phyloP scores from a whole-genome alignment of 2,113 vertebrate genomes.

The Myrmophylax atrothorax region DNA sequence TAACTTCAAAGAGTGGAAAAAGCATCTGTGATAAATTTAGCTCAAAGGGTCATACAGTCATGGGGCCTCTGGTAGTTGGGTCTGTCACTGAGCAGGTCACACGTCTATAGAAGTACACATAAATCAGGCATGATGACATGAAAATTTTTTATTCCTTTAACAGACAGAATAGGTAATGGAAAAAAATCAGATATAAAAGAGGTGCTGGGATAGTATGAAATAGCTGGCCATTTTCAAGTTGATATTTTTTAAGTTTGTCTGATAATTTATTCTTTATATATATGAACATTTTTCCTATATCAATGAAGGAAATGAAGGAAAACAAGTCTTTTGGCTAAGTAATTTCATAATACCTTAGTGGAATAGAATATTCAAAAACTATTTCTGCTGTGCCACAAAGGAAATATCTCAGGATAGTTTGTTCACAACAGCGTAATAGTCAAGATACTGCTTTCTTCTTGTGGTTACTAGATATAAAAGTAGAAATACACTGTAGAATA shows the following conservation, averaged over 20 bases:
- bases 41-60: not conserved
- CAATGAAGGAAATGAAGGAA: not conserved
- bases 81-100: not conserved
- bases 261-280: not conserved
- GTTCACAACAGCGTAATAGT: not conserved
- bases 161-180: not conserved
- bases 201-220: not conserved
- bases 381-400: not conserved
- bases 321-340: not conserved
- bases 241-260: not conserved
- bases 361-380: not conserved
- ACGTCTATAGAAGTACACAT: not conserved
- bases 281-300: not conserved
- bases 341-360: not conserved
- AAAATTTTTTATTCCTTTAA: not conserved
- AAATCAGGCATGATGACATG: not conserved
- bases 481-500: not conserved
- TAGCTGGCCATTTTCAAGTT: not conserved
- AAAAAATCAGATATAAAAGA: not conserved
- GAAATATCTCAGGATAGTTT: not conserved
- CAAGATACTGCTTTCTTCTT: not conserved
- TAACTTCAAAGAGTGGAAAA: not conserved
- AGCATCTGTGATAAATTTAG: slow-evolving; percentile 1
- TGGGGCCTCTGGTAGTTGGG: not conserved
- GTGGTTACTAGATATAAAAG: not conserved